Conservation (phyloP, 2,797 vertebrate genomes). For the Mus caroli region DNA sequence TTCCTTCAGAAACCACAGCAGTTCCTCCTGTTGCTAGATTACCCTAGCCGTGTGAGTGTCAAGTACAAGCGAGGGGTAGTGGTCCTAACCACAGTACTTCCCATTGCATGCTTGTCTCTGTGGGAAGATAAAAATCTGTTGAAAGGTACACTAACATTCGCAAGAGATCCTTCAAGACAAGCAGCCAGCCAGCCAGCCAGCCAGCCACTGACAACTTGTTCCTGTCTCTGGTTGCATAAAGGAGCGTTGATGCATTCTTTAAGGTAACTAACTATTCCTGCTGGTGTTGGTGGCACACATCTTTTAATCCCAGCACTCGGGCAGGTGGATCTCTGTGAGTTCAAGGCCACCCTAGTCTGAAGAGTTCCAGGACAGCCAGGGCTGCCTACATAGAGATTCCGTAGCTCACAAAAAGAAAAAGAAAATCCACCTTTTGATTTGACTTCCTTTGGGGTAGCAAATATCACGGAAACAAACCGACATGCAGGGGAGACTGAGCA, state of each 20-base stretch:
- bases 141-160: accelerated
- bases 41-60: neutral
- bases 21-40: neutral
- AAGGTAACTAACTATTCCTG: neutral
- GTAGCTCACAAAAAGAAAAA: neutral
- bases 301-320: neutral
- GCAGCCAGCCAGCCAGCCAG: no score
- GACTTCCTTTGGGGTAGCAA: conserved; percentile 31
- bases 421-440: neutral
- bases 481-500: neutral
- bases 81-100: neutral
- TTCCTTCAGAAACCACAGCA: neutral
- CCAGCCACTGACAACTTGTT: neutral
- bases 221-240: neutral
- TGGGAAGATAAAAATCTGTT: neutral
- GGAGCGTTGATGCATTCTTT: neutral
- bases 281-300: neutral
- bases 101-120: no score
- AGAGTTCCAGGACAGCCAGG: neutral
- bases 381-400: neutral
- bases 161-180: accelerated
- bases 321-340: neutral
- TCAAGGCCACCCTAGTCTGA: neutral
- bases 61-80: neutral
- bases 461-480: neutral